Conservation (phyloP, 23 tunicate genomes). For the Phallusia fumigata region DNA sequence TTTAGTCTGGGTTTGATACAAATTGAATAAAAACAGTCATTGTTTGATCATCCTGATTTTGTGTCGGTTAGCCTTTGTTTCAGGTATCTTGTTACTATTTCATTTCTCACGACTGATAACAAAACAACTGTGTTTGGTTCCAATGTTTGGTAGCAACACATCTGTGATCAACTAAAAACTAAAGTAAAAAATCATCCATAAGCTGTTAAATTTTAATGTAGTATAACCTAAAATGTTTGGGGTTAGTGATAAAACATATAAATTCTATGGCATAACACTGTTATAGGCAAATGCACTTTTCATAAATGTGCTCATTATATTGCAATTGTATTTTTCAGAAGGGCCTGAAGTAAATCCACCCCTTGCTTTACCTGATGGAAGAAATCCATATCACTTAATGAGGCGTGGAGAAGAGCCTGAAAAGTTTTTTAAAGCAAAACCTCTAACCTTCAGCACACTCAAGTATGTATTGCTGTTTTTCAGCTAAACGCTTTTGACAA, state of each 20-base stretch:
- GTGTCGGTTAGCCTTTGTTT: not conserved
- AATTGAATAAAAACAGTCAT: conserved; percentile 4
- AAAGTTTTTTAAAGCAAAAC: conserved; percentile 41
- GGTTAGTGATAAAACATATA: no score
- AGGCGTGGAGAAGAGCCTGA: conserved; percentile 57
- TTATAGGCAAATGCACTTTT: no score
- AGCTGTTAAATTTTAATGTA: no score
- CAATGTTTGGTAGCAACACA: not conserved
- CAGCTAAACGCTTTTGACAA: no score
- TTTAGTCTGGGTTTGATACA: not conserved
- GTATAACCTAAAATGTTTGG: no score
- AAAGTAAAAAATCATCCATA: no score
- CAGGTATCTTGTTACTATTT: not conserved
- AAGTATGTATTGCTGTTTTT: conserved; percentile 23
- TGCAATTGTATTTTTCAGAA: not conserved
- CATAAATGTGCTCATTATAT: no score
- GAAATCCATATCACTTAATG: conserved; percentile 50
- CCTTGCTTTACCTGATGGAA: conserved; percentile 52
- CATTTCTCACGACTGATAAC: not conserved
- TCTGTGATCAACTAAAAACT: not conserved
- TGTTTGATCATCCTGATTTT: not conserved
- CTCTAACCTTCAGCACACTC: conserved; percentile 42
- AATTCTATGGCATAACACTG: no score
- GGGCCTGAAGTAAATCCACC: not conserved
- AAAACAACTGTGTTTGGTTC: not conserved